These are phyloP conservation scores for Heterochromis multidens DNA, from an alignment of 2,113 vertebrate species.

Conservation along the genomic window DNA sequence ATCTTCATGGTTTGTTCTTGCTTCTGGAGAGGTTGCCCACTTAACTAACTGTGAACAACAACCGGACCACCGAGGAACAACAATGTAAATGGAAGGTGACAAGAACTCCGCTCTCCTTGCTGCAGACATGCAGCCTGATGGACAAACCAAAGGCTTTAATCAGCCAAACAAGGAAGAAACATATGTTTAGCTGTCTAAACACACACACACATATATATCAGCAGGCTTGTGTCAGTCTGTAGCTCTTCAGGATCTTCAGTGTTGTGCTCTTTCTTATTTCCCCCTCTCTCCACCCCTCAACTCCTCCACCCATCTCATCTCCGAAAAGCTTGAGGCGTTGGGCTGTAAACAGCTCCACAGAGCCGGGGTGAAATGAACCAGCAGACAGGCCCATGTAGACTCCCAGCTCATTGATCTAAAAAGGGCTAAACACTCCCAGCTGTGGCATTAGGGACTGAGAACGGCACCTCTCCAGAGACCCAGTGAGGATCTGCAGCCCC, in stretches of 20 bases:
- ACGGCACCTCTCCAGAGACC: slow-evolving; percentile 49
- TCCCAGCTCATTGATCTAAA: slow-evolving; percentile 47
- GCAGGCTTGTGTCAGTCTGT: slow-evolving; percentile 16
- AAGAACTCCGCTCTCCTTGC: slow-evolving; percentile 14
- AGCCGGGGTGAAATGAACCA: slow-evolving; percentile 61
- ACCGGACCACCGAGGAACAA: background rate
- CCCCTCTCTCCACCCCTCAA: slow-evolving; percentile 1
- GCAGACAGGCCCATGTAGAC: slow-evolving; percentile 59
- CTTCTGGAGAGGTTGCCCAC: slow-evolving; percentile 9
- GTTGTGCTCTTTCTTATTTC: background rate
- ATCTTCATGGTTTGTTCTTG: background rate
- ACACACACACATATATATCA: slow-evolving; percentile 10
- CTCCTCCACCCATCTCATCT: slow-evolving; percentile 45
- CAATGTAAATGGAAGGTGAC: slow-evolving; percentile 50
- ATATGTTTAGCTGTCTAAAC: slow-evolving; percentile 24
- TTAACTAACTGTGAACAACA: slow-evolving; percentile 41
- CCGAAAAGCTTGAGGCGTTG: slow-evolving; percentile 53
- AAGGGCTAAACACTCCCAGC: slow-evolving; percentile 71
- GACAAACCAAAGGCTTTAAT: slow-evolving; percentile 63
- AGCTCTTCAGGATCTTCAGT: slow-evolving; percentile 23
- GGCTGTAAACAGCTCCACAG: slow-evolving; percentile 71
- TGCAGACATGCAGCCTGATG: slow-evolving; percentile 41
- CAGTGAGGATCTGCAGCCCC: slow-evolving; percentile 7
- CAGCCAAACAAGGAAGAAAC: slow-evolving; percentile 41
- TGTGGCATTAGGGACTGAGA: slow-evolving; percentile 56